Base-by-base conservation (phyloP, 1,140 invertebrate genomes). In the Zaprionus gabonicus region DNA sequence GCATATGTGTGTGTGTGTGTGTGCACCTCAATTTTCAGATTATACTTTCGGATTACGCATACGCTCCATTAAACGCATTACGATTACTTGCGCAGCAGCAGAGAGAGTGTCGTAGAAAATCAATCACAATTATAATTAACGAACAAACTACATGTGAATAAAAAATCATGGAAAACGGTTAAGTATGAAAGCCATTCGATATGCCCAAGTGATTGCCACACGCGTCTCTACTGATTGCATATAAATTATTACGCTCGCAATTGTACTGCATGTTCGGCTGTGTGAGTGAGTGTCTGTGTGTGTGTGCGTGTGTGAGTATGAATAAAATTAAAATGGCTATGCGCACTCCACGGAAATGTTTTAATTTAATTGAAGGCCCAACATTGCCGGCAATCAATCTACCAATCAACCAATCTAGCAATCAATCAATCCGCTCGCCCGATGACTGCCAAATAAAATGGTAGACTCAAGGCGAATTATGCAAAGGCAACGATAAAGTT, bases 351-450 rank as follows among this genome's bases (percentile, higher is more conserved):
- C 31, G 31, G 17, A 68, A 71, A 76, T 76, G 76, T 83, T 85
- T 86, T 73, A 75, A 77, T 65, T 82, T 74, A 86, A 86, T 82
- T 80, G 63, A 56, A 67, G 68, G 46, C 34, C 27, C 46, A 79
- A 66, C 56, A 78, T 59, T 65, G 57, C 38, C 27, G 57, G 38
- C 70, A 77, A 73, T 80, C 69, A 74, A 71, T 79, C 76, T 31
- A 68, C 53, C 77, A 84, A 84, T 56, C 72, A 80, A 84, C 67
- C 81, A 83, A 83, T 83, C 79, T 80, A 80, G 51, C 79, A 82
- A 82, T 82, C 82, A 85, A 81, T 85, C 82, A 86, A 76, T 68
- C 66, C 64, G 72, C 65, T 73, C 68, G 76, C 76, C 38, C 66
- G 80, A 62, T 86, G 83, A 82, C 78, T 73, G 63, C 59, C 57